These are phyloP conservation scores for Alexandromys fortis DNA, from an alignment of 2,113 vertebrate genomes.

Conservation along the genomic window DNA sequence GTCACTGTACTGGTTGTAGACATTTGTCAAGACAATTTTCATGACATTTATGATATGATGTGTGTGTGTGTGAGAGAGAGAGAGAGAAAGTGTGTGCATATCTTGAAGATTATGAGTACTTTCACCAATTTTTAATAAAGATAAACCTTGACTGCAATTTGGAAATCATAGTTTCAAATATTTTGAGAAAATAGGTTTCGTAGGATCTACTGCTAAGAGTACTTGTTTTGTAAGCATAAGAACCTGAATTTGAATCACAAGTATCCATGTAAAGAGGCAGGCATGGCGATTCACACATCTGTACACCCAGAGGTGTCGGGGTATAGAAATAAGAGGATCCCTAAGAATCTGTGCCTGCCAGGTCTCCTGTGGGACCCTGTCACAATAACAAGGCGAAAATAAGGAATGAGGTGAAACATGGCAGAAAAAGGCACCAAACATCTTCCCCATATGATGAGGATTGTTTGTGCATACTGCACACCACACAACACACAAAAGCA, in stretches of 20 bases:
- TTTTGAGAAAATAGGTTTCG: neutral
- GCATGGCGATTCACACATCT: neutral
- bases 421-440: neutral
- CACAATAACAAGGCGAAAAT: neutral
- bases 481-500: neutral
- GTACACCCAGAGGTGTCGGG: neutral
- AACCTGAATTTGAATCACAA: neutral
- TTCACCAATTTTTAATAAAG: neutral
- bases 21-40: neutral
- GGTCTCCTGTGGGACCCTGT: neutral
- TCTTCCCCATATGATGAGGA: too few species aligned
- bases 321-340: neutral
- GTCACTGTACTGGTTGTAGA: neutral
- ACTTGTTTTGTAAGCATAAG: neutral
- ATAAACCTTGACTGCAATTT: neutral
- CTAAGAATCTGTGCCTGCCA: neutral
- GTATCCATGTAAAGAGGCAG: neutral
- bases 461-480: too few species aligned
- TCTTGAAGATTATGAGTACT: neutral
- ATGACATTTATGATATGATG: neutral
- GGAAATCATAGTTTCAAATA: conserved; percentile 1
- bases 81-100: neutral
- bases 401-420: neutral
- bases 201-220: neutral
- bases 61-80: neutral